These are phyloP conservation scores for Drosophila multiciliata DNA, from an alignment of 2,888 invertebrate species.

Conservation along the genomic window DNA sequence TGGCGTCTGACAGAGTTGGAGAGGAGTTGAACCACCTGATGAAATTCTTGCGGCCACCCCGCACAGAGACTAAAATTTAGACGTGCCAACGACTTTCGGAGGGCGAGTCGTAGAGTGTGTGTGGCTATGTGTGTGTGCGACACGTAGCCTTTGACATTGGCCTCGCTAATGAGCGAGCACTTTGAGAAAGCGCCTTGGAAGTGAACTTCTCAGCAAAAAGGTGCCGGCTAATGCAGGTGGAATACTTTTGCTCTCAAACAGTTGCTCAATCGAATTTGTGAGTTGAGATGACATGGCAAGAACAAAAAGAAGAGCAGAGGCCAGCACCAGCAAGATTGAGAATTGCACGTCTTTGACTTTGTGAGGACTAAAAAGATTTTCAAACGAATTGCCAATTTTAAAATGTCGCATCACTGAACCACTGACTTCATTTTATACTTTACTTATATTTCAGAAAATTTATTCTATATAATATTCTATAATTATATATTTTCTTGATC, in stretches of 20 bases:
- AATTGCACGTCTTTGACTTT: background rate
- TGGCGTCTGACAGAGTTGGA: constrained; percentile 32
- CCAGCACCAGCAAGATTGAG: background rate
- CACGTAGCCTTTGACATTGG: constrained; percentile 79
- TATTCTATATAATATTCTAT: background rate
- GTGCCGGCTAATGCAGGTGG: constrained; percentile 37
- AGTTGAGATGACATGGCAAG: background rate
- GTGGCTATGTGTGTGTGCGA: constrained; percentile 47
- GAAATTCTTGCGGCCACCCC: constrained; percentile 46
- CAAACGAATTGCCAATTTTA: background rate
- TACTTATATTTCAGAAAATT: background rate
- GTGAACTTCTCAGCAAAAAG: constrained; percentile 58
- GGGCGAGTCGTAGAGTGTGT: background rate
- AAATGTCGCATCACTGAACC: background rate
- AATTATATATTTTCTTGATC: background rate
- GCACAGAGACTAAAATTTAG: constrained; percentile 45
- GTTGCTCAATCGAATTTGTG: constrained; percentile 4
- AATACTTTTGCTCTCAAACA: constrained; percentile 7
- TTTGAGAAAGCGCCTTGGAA: constrained; percentile 66
- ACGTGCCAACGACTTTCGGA: constrained; percentile 36
- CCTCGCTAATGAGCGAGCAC: constrained; percentile 75
- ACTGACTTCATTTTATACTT: background rate
- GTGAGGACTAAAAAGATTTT: background rate
- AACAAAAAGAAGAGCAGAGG: constrained; percentile 21
- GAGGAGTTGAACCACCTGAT: constrained; percentile 57